Percentiles rank a stretch among this genome's conserved stretches.
Evolutionary conservation across 2,113 vertebrate genomes (phyloP).

Genomic region (Phodopus roborovskii): DNA sequence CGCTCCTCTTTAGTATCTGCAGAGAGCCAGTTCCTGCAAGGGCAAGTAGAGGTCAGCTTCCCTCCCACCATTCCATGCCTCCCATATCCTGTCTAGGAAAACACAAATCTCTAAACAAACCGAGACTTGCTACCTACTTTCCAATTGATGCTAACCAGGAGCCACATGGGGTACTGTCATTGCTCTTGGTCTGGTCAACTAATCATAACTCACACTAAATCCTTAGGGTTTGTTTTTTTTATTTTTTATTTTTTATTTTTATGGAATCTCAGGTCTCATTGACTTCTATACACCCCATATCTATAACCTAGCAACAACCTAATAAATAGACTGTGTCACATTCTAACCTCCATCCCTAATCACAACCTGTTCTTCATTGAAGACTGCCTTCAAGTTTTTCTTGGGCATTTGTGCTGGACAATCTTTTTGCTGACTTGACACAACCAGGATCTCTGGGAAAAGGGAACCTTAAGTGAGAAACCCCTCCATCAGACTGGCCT

Average conservation of each 20-base stretch:
- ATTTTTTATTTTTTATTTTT: not conserved
- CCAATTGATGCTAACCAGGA: not conserved
- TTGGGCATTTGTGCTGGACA: not conserved
- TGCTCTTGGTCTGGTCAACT: not conserved
- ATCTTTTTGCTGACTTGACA: not conserved
- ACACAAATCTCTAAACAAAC: not conserved
- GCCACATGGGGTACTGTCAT: not conserved
- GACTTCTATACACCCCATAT: not conserved
- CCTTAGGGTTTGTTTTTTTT: not conserved
- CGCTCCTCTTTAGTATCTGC: slow-evolving; percentile 98
- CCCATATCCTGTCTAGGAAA: not conserved
- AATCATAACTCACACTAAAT: not conserved
- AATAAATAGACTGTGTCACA: not conserved
- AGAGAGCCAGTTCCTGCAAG: slow-evolving; percentile 96
- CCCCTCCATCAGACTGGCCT: not conserved
- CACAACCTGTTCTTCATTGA: not conserved
- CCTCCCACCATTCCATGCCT: not conserved
- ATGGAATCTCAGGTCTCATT: not conserved
- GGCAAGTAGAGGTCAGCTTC: not conserved
- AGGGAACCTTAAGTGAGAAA: not conserved
- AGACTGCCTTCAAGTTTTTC: not conserved
- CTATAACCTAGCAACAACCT: not conserved
- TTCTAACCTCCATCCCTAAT: not conserved
- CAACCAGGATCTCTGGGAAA: not conserved
- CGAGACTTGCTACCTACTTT: not conserved